These are phyloP conservation scores for Pseudomyrmex sp. DNA, from an alignment of 1,140 invertebrate genomes.

Conservation along the genomic window DNA sequence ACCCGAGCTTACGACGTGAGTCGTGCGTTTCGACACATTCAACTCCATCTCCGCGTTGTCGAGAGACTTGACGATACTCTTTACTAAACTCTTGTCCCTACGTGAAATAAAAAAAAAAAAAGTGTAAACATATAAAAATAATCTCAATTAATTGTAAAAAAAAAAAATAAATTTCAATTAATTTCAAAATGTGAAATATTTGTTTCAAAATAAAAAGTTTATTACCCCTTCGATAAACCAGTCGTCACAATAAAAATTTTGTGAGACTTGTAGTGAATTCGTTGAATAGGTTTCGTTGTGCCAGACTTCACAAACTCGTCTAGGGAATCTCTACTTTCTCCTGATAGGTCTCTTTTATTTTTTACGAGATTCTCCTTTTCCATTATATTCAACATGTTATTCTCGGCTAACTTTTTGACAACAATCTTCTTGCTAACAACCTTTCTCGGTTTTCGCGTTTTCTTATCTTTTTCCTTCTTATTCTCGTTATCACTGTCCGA, in stretches of 20 bases:
- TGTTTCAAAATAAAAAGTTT: constrained; percentile 5
- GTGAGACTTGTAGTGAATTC: constrained; percentile 47
- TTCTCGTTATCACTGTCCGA: constrained; percentile 27
- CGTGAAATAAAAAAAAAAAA: constrained; percentile 32
- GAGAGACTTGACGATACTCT: constrained; percentile 75
- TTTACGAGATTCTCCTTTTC: constrained; percentile 34
- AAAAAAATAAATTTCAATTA: constrained; percentile 4
- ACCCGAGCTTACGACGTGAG: constrained; percentile 83
- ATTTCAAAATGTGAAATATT: constrained; percentile 21
- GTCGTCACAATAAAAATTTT: constrained; percentile 78
- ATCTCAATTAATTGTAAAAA: background rate
- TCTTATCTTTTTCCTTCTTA: constrained; percentile 56
- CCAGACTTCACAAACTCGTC: constrained; percentile 73
- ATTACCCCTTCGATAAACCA: constrained; percentile 78
- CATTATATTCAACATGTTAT: constrained; percentile 67
- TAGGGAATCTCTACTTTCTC: constrained; percentile 64
- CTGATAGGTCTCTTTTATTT: constrained; percentile 6
- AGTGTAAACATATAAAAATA: background rate
- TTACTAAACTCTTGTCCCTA: constrained; percentile 80
- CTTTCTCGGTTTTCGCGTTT: constrained; percentile 69
- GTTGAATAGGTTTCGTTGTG: constrained; percentile 33
- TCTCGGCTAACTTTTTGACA: constrained; percentile 73
- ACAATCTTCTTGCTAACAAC: constrained; percentile 80
- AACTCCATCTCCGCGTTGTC: constrained; percentile 76
- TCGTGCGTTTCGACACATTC: constrained; percentile 80